These are phyloP conservation scores for Galago senegalensis DNA, from an alignment of 2,797 vertebrate species.

Conservation along the genomic window DNA sequence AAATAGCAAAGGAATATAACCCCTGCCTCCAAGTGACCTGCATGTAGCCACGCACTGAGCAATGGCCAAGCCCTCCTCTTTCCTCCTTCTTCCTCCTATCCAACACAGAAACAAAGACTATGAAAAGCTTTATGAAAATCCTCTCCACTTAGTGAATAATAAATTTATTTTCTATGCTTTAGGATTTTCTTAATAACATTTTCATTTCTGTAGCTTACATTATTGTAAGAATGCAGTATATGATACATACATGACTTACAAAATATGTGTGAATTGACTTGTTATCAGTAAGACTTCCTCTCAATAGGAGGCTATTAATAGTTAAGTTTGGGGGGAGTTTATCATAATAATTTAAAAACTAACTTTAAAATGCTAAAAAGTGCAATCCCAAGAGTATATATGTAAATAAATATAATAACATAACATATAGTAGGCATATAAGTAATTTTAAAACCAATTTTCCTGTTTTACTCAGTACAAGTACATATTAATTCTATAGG, in stretches of 20 bases:
- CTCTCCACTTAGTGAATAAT: neutral
- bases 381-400: neutral
- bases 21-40: neutral
- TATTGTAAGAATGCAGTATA: neutral
- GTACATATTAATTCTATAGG: neutral
- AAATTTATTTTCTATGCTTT: neutral
- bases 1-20: neutral
- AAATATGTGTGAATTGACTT: neutral
- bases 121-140: neutral
- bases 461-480: neutral
- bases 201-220: neutral
- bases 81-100: neutral
- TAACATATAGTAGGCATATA: neutral
- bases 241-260: neutral
- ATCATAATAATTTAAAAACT: neutral
- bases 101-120: neutral
- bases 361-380: neutral
- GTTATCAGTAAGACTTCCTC: neutral
- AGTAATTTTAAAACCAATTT: neutral
- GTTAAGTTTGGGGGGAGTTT: neutral
- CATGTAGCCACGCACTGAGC: neutral
- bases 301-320: neutral
- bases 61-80: neutral
- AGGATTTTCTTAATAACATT: neutral
- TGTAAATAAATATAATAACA: slow-evolving; percentile 25